Conservation (phyloP, 1,140 invertebrate genomes). For the Nephila pilipes region DNA sequence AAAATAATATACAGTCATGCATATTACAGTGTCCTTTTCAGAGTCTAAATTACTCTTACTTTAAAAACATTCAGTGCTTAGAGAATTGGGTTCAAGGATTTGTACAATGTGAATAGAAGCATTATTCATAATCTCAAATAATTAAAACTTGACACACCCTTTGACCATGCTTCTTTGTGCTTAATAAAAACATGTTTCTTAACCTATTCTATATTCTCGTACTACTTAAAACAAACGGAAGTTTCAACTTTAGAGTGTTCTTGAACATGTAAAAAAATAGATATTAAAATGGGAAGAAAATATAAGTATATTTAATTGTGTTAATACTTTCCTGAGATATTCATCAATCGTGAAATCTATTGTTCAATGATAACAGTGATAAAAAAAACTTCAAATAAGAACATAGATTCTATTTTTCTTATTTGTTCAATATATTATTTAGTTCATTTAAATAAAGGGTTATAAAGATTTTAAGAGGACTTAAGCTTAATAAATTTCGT, state of each 20-base stretch:
- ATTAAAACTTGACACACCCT: conserved; percentile 46
- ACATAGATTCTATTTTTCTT: no score
- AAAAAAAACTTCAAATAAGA: no score
- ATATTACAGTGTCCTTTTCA: neutral
- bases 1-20: neutral
- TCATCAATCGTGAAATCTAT: no score
- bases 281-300: neutral
- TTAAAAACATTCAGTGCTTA: neutral
- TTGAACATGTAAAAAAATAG: neutral
- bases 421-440: no score
- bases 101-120: neutral
- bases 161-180: conserved; percentile 25
- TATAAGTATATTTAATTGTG: neutral
- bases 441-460: no score
- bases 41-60: neutral
- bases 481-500: no score
- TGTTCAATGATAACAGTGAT: no score
- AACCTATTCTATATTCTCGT: neutral
- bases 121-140: neutral
- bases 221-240: neutral
- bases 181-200: conserved; percentile 8
- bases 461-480: no score
- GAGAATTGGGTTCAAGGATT: neutral
- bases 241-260: neutral
- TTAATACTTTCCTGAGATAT: no score